Evolutionary conservation across 2,113 vertebrate genomes (phyloP), one percentile per base, ranked within the genome.

Genomic region (Odontesthes bonariensis): DNA sequence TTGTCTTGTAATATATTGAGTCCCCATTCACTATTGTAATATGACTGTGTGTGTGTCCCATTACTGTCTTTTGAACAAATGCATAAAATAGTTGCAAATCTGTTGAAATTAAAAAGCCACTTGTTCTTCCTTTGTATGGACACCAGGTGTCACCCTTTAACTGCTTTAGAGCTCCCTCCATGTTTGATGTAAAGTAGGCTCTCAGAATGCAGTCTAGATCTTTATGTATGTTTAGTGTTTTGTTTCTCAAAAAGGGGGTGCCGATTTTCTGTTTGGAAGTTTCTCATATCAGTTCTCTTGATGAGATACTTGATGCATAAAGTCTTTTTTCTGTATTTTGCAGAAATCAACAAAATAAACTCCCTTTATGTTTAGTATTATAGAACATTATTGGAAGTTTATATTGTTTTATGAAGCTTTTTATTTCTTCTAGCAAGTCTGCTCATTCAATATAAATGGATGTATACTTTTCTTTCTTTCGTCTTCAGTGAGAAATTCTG

Each of bases 121-220:
- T 8, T 4, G 23, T 75, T n/a, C 1, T 85, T 68, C 40, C 66
- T 62, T 5, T 32, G 52, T 69, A 9, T 53, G 66, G 61, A 0
- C 88, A 85, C 83, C 47, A 88, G 88, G 56, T 88, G 88, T 69
- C 82, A 1, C 65, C 57, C 22, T 59, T 66, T 1, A 65, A 31
- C 75, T 38, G 27, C 40, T 46, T 6, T 63, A 49, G 17, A 38
- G 65, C 57, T 53, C 49, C 35, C 57, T 61, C 44, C 9, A 0
- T 54, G 46, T 73, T 63, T 35, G 47, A n/a, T 16, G 33, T 2
- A 19, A 52, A 51, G 11, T 68, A 20, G 62, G 35, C 55, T 42
- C 8, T 23, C 10, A 59, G 19, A 68, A 55, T 4, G 27, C 7
- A 38, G 35, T 38, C 35, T 20, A 27, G 40, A 57, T 33, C 47